Evolutionary conservation across 2,797 vertebrate genomes (phyloP), one percentile per base, ranked within the genome.

Genomic region (Lagocephalus sceleratus): DNA sequence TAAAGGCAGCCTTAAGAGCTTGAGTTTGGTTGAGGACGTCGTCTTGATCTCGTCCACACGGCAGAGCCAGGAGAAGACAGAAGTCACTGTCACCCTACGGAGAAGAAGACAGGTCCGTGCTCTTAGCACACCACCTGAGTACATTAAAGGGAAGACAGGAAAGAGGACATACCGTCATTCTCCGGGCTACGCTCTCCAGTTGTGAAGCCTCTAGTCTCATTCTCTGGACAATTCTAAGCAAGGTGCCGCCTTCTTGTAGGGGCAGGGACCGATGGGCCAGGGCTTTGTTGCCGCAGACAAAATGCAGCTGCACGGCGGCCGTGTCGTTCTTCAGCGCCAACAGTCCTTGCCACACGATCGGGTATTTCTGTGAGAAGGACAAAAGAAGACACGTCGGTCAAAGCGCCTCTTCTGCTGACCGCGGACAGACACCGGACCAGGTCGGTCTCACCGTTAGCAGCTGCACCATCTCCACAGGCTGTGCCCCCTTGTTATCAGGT

Each of bases 291-390:
- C 97, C 97, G 0, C 95, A 98, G 35, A 99, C 94, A 0, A 99
- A 99, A 86, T 99, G 97, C 74, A 99, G 86, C 91, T 99, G 97
- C 65, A 99, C 97, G 0, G 97, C 97, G 0, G 97, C 97, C 0
- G 94, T 98, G 88, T 99, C 97, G 0, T 98, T 99, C 83, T 99
- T 99, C 3, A 99, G 91, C 3, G 97, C 97, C 61, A 99, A 62
- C 17, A 98, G 89, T 60, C 97, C 97, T 92, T 99, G 97, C 97
- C 97, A 99, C 54, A 99, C 96, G 14, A 99, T 99, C 0, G 97
- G 97, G 74, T 99, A 97, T 85, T 97, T 98, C 97, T 99, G 90
- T 74, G 39, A 0, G 8, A 16, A 22, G 47, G 19, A 63, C n/a
- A 65, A 58, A 67, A 57, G 70, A 64, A 60, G 25, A 32, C 8